phyloP scores from a whole-genome alignment of 2,113 vertebrate species.

The Pardalotus punctatus region DNA sequence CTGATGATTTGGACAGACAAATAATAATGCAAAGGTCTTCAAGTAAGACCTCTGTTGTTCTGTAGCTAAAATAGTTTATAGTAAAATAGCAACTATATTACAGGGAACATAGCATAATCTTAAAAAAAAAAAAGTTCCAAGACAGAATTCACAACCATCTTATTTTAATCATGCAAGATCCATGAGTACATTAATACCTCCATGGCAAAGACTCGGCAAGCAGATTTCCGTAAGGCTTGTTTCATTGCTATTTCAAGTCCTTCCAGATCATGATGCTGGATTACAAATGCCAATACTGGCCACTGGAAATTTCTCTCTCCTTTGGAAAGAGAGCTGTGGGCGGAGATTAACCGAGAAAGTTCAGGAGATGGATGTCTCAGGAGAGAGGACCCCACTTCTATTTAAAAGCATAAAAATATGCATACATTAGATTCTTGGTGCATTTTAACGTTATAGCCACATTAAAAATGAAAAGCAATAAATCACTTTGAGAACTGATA shows the following conservation, averaged over 20 bases:
- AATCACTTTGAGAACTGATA: not conserved
- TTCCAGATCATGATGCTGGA: conserved; percentile 97
- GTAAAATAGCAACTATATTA: not conserved
- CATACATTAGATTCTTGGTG: conserved; percentile 42
- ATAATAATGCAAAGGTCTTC: not conserved
- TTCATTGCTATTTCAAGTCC: conserved; percentile 98
- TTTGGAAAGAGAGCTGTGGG: conserved; percentile 96
- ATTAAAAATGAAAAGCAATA: not conserved
- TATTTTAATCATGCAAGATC: not conserved
- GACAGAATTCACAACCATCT: not conserved
- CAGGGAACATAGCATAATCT: not conserved
- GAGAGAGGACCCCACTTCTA: conserved; percentile 97
- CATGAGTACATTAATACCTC: conserved; percentile 78
- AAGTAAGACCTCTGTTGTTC: not conserved
- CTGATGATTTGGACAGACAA: not conserved
- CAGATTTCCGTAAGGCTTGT: conserved; percentile 95
- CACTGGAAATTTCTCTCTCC: conserved; percentile 99
- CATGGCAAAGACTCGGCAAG: conserved; percentile 98
- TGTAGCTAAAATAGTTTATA: not conserved
- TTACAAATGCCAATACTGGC: conserved; percentile 97
- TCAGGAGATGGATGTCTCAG: conserved; percentile 97
- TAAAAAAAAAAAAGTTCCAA: not conserved
- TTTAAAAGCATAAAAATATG: conserved; percentile 60
- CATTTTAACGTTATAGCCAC: not conserved
- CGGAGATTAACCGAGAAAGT: conserved; percentile 95